Base-by-base conservation (phyloP, 2,888 invertebrate species). In the Tetragonisca angustula region DNA sequence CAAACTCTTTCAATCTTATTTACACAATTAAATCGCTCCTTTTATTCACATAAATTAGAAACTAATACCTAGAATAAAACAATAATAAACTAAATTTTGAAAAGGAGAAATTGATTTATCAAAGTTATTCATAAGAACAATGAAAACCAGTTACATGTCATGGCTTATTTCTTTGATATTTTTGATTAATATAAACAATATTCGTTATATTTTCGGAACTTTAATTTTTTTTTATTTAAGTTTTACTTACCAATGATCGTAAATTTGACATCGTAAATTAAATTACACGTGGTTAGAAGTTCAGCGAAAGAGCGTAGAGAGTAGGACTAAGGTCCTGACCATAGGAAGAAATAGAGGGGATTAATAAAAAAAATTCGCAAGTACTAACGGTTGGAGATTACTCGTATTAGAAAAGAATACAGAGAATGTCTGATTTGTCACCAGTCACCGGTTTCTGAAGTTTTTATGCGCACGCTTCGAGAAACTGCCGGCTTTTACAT, bases 161-260 rank as follows among this genome's bases (percentile, higher is more conserved):
- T 6, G 62, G 17, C 4, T 43, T 13, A n/a, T 13, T n/a, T 27
- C n/a, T 24, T 59, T 1, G 4, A 52, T 49, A 11, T 24, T 5
- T 52, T 32, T 2, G 0, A 50, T 73, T 81, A 70, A 62, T 68
- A 36, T 0, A 50, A 54, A 36, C 15, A 32, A 4, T 5, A 21
- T 21, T 27, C 21, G 43, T 27, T 19, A 17, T 27, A 19, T 13
- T 43, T 43, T 43, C 43, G 43, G 9, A 43, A 43, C 43, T 43
- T 43, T 9, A 43, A 43, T 9, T 43, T 43, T 43, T 9, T 61
- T 27, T 36, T 49, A 49, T 64, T 71, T 13, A 65, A 74, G 54
- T 27, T n/a, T 4, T 19, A 80, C 90, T 90, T 87, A 90, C 90
- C 88, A 90, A 49, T 11, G 84, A 54, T 69, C 91, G 88, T 56